These are phyloP conservation scores for Tachyglossus aculeatus DNA, from an alignment of 2,797 vertebrate species.

Conservation along the genomic window DNA sequence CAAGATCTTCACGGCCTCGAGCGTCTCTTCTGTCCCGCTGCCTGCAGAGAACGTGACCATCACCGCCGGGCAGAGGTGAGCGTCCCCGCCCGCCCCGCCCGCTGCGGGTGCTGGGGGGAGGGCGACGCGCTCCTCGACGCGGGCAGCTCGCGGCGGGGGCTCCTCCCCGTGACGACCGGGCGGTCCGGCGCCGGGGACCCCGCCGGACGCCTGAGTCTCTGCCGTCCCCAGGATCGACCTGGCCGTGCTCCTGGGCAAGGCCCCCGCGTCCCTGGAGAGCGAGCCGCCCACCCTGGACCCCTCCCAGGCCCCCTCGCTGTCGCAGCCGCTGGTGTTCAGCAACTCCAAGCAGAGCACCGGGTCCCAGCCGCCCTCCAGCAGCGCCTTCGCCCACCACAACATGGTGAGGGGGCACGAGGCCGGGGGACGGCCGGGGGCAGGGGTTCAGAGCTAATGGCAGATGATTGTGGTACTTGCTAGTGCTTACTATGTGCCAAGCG, in stretches of 20 bases:
- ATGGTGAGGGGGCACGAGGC: conserved; percentile 91
- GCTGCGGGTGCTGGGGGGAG: not conserved
- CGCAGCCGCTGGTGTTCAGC: conserved; percentile 96
- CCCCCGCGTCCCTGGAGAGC: conserved; percentile 89
- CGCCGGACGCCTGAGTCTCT: no score
- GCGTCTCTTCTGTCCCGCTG: conserved; percentile 87
- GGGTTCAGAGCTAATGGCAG: no score
- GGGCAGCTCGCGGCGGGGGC: not conserved
- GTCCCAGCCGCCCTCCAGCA: conserved; percentile 83
- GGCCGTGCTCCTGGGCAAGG: conserved; percentile 94
- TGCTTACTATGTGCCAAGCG: no score
- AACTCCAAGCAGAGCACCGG: conserved; percentile 92
- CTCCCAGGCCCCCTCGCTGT: conserved; percentile 85
- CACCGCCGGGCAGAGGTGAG: conserved; percentile 95
- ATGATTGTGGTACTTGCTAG: no score
- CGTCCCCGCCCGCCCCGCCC: no score
- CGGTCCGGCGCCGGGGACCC: no score
- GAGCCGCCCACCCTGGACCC: conserved; percentile 86
- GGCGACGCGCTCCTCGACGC: accelerated
- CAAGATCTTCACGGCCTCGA: conserved; percentile 98
- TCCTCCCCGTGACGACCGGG: no score
- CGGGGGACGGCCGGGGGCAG: no score
- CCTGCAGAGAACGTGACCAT: conserved; percentile 96
- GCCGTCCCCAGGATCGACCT: conserved; percentile 87
- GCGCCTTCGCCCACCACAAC: conserved; percentile 89